phyloP scores from a whole-genome alignment of 1,140 invertebrate genomes.

The Lutraria rhynchaena region DNA sequence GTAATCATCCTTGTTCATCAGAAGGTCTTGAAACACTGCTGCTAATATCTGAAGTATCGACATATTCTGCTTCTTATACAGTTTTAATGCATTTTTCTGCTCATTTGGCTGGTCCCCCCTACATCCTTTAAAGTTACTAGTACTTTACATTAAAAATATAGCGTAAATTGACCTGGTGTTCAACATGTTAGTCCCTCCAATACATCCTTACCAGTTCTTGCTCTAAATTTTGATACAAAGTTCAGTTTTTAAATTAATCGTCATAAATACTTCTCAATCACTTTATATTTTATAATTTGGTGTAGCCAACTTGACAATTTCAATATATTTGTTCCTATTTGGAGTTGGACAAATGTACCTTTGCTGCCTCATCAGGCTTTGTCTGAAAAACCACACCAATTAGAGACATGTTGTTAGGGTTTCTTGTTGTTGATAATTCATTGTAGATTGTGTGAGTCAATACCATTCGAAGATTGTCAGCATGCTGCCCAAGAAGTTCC shows the following conservation, averaged over 20 bases:
- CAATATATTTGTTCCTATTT: too few species aligned
- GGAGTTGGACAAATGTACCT: too few species aligned
- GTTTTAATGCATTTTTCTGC: constrained; percentile 79
- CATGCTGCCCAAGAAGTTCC: constrained; percentile 89
- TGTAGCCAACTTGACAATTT: too few species aligned
- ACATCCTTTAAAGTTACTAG: too few species aligned
- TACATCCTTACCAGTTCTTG: too few species aligned
- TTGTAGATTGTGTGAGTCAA: constrained; percentile 97
- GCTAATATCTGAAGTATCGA: constrained; percentile 87
- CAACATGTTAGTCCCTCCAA: too few species aligned
- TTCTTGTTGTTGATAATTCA: constrained; percentile 93
- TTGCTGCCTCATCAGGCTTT: constrained; percentile 79
- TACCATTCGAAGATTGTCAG: constrained; percentile 92
- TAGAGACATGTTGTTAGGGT: constrained; percentile 96
- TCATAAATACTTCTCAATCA: too few species aligned
- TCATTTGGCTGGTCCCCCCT: constrained; percentile 91
- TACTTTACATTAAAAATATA: too few species aligned
- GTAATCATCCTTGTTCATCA: constrained; percentile 95
- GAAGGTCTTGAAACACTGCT: constrained; percentile 89
- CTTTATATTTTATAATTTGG: too few species aligned
- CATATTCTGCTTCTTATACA: constrained; percentile 51
- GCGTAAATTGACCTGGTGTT: too few species aligned
- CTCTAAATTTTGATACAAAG: too few species aligned
- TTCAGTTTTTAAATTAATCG: too few species aligned
- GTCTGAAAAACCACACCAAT: constrained; percentile 93